Conservation (phyloP, 2,113 vertebrate species). For the Mohoua ochrocephala region DNA sequence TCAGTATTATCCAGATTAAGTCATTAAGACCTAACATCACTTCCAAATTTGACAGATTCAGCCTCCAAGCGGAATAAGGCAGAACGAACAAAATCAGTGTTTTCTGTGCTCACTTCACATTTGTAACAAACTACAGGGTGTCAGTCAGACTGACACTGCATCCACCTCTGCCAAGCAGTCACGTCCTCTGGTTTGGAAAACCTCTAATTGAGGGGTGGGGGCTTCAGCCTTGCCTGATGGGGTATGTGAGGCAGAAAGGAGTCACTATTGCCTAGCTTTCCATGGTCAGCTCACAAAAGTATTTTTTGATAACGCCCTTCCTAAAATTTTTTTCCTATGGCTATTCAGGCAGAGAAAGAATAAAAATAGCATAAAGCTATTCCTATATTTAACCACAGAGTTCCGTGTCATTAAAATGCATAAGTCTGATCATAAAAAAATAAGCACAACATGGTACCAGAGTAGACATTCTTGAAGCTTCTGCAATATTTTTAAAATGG, state of each 20-base stretch:
- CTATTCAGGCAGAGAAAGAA: neutral
- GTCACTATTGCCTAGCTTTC: neutral
- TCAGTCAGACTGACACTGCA: neutral
- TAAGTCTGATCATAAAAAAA: neutral
- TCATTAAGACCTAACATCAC: neutral
- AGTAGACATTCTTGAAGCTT: neutral
- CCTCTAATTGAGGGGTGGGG: neutral
- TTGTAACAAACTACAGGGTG: constrained; percentile 33
- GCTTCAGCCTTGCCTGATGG: neutral
- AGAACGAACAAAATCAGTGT: neutral
- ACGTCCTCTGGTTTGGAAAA: neutral
- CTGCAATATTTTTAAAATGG: neutral
- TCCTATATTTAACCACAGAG: neutral
- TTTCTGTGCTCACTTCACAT: neutral
- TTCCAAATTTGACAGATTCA: neutral
- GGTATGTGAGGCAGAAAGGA: neutral
- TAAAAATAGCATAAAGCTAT: neutral
- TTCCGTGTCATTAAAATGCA: neutral
- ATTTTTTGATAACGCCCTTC: neutral
- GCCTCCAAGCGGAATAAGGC: neutral
- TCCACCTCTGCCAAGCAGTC: neutral
- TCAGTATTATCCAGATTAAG: neutral
- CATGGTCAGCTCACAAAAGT: neutral
- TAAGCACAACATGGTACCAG: neutral
- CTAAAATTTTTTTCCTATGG: neutral